Percentiles rank a stretch among this genome's conserved stretches.
phyloP scores from a whole-genome alignment of 2,113 vertebrate species.

The Mormoops blainvillei region DNA sequence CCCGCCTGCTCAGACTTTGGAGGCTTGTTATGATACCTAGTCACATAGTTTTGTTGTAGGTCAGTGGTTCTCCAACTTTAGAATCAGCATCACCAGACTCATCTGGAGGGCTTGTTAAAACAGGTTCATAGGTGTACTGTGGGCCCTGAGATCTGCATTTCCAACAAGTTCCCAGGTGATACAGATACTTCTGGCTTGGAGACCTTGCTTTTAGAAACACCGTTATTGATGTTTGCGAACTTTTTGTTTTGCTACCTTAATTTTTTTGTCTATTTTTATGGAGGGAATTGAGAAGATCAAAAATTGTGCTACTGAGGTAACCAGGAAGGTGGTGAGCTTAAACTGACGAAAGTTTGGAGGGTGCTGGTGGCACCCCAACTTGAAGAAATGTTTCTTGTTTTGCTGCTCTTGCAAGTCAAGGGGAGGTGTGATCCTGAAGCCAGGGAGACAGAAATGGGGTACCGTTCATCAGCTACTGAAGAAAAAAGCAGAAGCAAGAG shows the following conservation, averaged over 20 bases:
- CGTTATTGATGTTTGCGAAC: not conserved
- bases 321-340: constrained; percentile 82
- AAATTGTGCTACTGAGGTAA: not conserved
- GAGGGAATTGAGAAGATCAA: not conserved
- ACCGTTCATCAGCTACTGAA: constrained; percentile 92
- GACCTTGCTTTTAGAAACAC: not conserved
- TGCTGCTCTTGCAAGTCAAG: not conserved
- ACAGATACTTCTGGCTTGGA: not conserved
- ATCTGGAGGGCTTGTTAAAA: not conserved
- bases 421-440: not conserved
- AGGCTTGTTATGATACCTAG: not conserved
- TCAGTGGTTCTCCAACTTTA: not conserved
- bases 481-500: constrained; percentile 87
- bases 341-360: constrained; percentile 58
- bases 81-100: not conserved
- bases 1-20: not conserved
- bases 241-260: not conserved
- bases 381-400: not conserved
- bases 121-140: not conserved
- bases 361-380: not conserved
- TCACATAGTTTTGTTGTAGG: not conserved
- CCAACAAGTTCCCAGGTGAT: not conserved
- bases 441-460: constrained; percentile 84
- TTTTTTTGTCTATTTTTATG: not conserved
- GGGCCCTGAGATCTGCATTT: not conserved